Evolutionary conservation across 2,113 vertebrate species (phyloP).

Genomic region (Theristicus caerulescens): DNA sequence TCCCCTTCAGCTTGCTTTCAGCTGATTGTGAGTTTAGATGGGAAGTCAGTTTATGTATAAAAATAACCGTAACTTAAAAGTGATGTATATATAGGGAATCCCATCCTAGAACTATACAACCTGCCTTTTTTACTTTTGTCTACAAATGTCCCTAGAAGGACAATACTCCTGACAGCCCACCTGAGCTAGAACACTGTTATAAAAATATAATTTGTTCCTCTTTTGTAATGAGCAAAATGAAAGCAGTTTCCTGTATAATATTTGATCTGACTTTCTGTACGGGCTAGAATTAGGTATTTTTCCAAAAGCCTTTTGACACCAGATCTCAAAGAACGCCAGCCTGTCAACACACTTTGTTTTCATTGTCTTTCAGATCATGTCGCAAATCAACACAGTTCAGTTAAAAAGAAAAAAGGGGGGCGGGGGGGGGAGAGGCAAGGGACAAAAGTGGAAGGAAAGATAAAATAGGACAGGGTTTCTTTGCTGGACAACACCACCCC

Average conservation of each 20-base stretch:
- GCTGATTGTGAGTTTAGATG: background rate
- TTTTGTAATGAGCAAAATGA: background rate
- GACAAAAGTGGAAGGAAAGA: background rate
- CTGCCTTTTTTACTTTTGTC: background rate
- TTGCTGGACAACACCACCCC: rapidly evolving
- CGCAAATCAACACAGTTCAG: background rate
- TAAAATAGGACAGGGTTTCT: background rate
- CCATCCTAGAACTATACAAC: background rate
- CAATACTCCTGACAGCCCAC: background rate
- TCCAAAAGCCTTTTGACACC: background rate
- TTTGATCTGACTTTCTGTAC: background rate
- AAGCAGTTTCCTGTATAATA: background rate
- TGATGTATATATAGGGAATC: background rate
- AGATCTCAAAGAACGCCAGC: background rate
- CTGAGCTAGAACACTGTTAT: background rate
- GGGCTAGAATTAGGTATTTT: background rate
- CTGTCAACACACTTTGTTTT: background rate
- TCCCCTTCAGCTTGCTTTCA: background rate
- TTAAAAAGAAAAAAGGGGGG: background rate
- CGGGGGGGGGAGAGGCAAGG: background rate
- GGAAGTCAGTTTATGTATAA: background rate
- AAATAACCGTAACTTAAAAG: background rate
- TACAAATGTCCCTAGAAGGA: background rate
- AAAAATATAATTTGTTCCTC: background rate
- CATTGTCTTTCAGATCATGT: background rate